Evolutionary conservation across 2,888 invertebrate species (phyloP), one percentile per base, ranked within the genome.

Genomic region (Fragum fragum): DNA sequence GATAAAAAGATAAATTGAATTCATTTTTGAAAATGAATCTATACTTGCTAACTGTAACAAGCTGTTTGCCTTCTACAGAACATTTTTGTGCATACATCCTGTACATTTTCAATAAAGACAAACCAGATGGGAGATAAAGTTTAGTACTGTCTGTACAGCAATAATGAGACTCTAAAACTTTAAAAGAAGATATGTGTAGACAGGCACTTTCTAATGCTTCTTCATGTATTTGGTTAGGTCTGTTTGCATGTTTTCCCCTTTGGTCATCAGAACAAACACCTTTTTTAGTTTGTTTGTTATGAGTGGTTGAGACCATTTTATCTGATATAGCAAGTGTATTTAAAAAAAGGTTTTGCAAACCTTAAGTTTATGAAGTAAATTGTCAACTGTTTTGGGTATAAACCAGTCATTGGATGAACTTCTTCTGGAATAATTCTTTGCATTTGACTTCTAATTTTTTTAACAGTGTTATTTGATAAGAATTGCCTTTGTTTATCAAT

Each of bases 1-100:
- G 78, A 23, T 83, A 79, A 55, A 87, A 87, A 11, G 76, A 80
- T 32, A 79, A 26, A 29, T 86, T 87, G 53, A 73, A 86, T 53
- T 39, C 39, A 39, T 23, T 23, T 9, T 59, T 57, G 57, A 86
- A 87, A 16, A 87, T 77, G 11, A 63, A 83, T 18, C 69, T 47
- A 32, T 42, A 81, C 61, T 81, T 1, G 70, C 26, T 53, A 36
- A 72, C 23, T 21, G 70, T 29, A 53, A 83, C 61, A 23, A 72
- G 71, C 42, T 55, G 18, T 16, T 47, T 26, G 5, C 66, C 52
- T 16, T 73, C 16, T 72, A 53, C 21, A n/a, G 21, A 11, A 68
- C 84, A 84, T 59, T 77, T 47, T 26, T 81, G 80, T 42, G 39
- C 26, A 36, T 87, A 86, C 0, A 87, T 29, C 0, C 47, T 14